phyloP scores from a whole-genome alignment of 2,888 invertebrate species.

The Hypomecis punctinalis region DNA sequence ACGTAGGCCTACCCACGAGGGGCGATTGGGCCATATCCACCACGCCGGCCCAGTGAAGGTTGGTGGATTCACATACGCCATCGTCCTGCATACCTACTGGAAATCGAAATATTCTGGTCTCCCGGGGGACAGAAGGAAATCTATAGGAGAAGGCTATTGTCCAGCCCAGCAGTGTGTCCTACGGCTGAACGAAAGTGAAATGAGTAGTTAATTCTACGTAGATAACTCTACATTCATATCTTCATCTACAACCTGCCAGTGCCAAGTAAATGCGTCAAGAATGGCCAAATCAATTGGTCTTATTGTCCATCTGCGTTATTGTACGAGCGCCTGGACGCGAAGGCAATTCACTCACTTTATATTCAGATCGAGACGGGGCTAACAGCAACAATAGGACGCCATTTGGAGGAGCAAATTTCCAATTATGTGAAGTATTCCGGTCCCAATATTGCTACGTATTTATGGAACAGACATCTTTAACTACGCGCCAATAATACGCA shows the following conservation, averaged over 20 bases:
- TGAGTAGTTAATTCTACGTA: neutral
- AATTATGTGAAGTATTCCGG: conserved; percentile 15
- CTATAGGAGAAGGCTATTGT: too few species aligned
- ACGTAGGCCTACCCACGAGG: too few species aligned
- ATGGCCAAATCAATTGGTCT: conserved; percentile 56
- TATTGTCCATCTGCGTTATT: conserved; percentile 46
- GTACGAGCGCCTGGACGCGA: conserved; percentile 47
- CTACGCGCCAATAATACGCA: too few species aligned
- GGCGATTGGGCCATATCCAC: too few species aligned
- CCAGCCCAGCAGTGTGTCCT: too few species aligned
- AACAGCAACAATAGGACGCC: conserved; percentile 54
- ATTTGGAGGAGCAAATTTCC: conserved; percentile 47
- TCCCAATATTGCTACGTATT: conserved; percentile 2
- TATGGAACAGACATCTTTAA: too few species aligned
- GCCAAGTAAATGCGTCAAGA: conserved; percentile 35
- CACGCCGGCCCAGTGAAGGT: too few species aligned
- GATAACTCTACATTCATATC: neutral
- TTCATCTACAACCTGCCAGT: neutral
- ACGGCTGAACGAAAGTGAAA: neutral
- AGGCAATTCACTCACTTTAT: conserved; percentile 64
- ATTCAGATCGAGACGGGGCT: conserved; percentile 55
- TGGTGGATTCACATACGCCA: too few species aligned
- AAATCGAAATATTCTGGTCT: too few species aligned
- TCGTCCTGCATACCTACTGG: too few species aligned
- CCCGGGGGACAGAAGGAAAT: too few species aligned